Percentiles rank a stretch among this genome's conserved stretches.
Evolutionary conservation across 2,113 vertebrate genomes (phyloP).

Genomic region (Salvator merianae): DNA sequence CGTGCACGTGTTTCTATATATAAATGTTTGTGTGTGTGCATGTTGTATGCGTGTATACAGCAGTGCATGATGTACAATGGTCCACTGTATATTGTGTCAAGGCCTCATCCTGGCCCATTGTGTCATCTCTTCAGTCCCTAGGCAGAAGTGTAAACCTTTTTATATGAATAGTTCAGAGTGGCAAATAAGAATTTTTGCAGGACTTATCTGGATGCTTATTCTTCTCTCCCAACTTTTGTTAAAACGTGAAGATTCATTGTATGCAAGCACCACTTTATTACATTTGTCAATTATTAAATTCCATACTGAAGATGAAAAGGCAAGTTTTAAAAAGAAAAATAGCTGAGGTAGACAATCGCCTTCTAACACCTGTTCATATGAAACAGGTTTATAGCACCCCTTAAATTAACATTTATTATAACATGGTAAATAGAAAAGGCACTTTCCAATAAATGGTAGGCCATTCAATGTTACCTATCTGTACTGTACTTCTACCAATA

Average conservation of each 20-base stretch:
- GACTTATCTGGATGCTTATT: not conserved
- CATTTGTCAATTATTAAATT: not conserved
- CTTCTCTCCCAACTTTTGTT: not conserved
- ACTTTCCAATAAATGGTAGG: not conserved
- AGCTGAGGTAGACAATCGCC: not conserved
- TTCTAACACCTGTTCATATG: not conserved
- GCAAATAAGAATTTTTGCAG: not conserved
- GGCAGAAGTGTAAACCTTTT: not conserved
- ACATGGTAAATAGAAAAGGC: not conserved
- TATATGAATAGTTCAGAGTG: not conserved
- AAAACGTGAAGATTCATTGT: not conserved
- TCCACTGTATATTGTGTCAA: no score
- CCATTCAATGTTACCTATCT: not conserved
- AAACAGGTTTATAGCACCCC: not conserved
- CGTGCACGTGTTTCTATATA: no score
- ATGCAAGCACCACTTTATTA: not conserved
- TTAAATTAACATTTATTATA: not conserved
- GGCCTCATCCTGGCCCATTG: not conserved
- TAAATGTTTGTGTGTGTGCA: no score
- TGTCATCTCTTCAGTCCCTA: not conserved
- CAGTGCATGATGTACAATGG: not conserved
- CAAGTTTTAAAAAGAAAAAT: not conserved
- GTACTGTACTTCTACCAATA: not conserved
- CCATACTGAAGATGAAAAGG: not conserved
- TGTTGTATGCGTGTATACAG: no score